phyloP scores from a whole-genome alignment of 2,888 invertebrate genomes.

The Acronicta aceris region DNA sequence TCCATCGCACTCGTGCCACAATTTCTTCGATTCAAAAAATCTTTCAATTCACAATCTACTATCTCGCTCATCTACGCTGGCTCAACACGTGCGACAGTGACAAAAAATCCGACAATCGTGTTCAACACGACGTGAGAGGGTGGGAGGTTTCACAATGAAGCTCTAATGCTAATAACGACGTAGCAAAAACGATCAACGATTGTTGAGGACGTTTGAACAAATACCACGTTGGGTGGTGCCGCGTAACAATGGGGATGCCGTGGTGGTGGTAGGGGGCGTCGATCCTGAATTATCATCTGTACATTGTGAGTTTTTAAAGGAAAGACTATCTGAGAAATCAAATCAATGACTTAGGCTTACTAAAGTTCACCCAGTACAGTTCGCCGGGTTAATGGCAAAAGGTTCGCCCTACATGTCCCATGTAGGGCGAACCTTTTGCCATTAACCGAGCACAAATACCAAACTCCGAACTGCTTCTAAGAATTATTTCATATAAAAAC shows the following conservation, averaged over 20 bases:
- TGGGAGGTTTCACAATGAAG: conserved; percentile 61
- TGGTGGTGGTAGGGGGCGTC: conserved; percentile 33
- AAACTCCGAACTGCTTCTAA: too few relatives aligned
- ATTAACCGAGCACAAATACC: too few relatives aligned
- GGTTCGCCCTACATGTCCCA: too few relatives aligned
- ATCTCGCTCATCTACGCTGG: conserved; percentile 31
- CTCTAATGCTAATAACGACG: conserved; percentile 73
- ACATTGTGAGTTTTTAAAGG: conserved; percentile 10
- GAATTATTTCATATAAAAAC: too few relatives aligned
- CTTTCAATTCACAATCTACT: conserved; percentile 46
- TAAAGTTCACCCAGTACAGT: too few relatives aligned
- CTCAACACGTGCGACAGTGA: conserved; percentile 66
- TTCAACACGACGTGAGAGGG: conserved; percentile 52
- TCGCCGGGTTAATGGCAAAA: too few relatives aligned
- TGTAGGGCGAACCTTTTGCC: too few relatives aligned
- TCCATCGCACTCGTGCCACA: conserved; percentile 43
- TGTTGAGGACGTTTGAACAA: conserved; percentile 70
- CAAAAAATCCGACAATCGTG: conserved; percentile 61
- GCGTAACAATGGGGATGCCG: conserved; percentile 55
- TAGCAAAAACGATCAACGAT: conserved; percentile 71
- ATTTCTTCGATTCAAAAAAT: conserved; percentile 55
- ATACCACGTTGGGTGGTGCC: conserved; percentile 57
- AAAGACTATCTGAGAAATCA: neutral
- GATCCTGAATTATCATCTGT: conserved; percentile 55
- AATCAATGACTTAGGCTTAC: too few relatives aligned